phyloP scores from a whole-genome alignment of 2,888 invertebrate species.

The Parthenolecanium corni region DNA sequence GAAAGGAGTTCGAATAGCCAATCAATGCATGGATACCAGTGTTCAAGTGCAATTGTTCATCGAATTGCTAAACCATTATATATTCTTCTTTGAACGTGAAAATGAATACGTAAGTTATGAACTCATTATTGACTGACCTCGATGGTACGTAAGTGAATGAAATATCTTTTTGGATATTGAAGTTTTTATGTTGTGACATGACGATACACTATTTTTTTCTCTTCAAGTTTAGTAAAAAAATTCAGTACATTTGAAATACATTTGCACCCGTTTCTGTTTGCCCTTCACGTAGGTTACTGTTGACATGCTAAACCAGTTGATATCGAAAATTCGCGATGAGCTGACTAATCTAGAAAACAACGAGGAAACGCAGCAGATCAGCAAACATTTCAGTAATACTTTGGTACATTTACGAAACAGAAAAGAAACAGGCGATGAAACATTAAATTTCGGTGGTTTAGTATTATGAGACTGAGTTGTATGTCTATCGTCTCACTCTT shows the following conservation, averaged over 20 bases:
- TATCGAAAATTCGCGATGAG: slow-evolving; percentile 85
- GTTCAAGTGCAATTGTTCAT: slow-evolving; percentile 94
- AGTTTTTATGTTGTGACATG: slow-evolving; percentile 17
- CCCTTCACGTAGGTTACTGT: slow-evolving; percentile 49
- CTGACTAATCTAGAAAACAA: slow-evolving; percentile 84
- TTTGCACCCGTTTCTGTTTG: too few relatives aligned
- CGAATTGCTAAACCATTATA: slow-evolving; percentile 85
- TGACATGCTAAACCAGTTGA: slow-evolving; percentile 57
- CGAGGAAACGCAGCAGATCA: slow-evolving; percentile 93
- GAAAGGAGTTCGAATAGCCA: slow-evolving; percentile 87
- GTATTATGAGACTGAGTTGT: slow-evolving; percentile 2
- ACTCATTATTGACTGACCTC: neutral
- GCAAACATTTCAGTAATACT: slow-evolving; percentile 86
- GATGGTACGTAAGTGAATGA: neutral
- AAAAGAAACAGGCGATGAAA: slow-evolving; percentile 55
- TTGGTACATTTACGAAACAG: slow-evolving; percentile 65
- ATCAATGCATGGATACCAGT: slow-evolving; percentile 93
- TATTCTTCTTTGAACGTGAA: slow-evolving; percentile 83
- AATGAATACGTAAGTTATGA: slow-evolving; percentile 47
- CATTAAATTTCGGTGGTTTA: slow-evolving; percentile 52
- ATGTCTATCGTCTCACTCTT: too few relatives aligned
- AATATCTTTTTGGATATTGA: neutral
- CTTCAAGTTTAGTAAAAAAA: too few relatives aligned
- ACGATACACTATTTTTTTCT: too few relatives aligned
- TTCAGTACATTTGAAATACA: too few relatives aligned